These are phyloP conservation scores for Aphelocoma californica DNA, from an alignment of 2,797 vertebrate genomes.

Conservation along the genomic window DNA sequence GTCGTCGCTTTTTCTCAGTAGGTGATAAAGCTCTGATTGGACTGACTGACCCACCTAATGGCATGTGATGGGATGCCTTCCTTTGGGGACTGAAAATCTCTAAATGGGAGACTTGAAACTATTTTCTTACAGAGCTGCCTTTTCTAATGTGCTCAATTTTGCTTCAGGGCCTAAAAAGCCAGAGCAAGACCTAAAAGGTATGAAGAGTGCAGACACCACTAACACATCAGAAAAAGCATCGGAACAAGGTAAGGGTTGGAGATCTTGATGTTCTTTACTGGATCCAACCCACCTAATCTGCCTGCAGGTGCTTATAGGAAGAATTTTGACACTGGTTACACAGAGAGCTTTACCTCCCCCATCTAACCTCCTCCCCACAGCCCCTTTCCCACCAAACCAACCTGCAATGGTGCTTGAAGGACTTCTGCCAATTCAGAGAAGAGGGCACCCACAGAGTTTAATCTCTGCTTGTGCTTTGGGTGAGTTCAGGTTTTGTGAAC, in stretches of 20 bases:
- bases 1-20: background rate
- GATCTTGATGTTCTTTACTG: background rate
- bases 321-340: background rate
- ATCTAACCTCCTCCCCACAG: background rate
- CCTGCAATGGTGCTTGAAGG: background rate
- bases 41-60: background rate
- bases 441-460: background rate
- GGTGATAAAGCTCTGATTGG: background rate
- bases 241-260: background rate
- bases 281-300: background rate
- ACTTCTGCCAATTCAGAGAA: background rate
- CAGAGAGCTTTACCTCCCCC: background rate
- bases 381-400: background rate
- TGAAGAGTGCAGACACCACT: background rate
- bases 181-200: conserved; percentile 17
- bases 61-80: background rate
- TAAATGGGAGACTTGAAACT: background rate
- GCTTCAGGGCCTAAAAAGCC: conserved; percentile 42
- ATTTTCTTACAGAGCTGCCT: background rate
- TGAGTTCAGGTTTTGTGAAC: background rate
- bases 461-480: background rate
- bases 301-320: background rate
- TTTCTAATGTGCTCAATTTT: conserved; percentile 14
- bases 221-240: background rate
- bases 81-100: background rate